A percentile compares a stretch with the other conserved stretches of the same genome.
These are phyloP conservation scores for Rhagoletis pomonella DNA, from an alignment of 1,140 invertebrate genomes.

Conservation along the genomic window DNA sequence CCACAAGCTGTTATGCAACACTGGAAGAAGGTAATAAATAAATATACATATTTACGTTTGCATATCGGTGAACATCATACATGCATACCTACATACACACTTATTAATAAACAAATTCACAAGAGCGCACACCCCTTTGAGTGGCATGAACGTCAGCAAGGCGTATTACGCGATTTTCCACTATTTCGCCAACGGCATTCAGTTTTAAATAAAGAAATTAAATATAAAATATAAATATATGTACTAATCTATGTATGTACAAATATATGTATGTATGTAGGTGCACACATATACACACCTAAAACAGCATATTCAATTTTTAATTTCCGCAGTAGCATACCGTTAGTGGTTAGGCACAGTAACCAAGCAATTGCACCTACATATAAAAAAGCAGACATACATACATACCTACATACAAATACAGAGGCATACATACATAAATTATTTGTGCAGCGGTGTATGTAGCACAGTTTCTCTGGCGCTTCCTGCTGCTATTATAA, in stretches of 20 bases:
- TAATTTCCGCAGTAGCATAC: constrained; percentile 26
- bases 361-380: constrained; percentile 24
- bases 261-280: no score
- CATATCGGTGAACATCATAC: not conserved
- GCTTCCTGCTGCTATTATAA: not conserved
- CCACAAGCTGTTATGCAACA: constrained; percentile 10
- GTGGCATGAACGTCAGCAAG: not conserved
- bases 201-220: not conserved
- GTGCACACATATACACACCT: no score
- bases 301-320: not conserved
- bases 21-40: not conserved
- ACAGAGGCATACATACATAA: not conserved
- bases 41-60: not conserved
- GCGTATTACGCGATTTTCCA: not conserved
- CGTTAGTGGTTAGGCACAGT: constrained; percentile 29
- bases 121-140: not conserved
- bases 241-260: no score
- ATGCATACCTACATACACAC: not conserved
- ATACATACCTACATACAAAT: not conserved
- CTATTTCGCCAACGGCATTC: constrained; percentile 4
- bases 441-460: not conserved
- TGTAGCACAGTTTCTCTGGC: not conserved
- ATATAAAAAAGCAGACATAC: not conserved
- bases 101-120: not conserved
- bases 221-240: not conserved